Base-by-base conservation (phyloP, 2,888 invertebrate genomes). In the Caprella mutica region DNA sequence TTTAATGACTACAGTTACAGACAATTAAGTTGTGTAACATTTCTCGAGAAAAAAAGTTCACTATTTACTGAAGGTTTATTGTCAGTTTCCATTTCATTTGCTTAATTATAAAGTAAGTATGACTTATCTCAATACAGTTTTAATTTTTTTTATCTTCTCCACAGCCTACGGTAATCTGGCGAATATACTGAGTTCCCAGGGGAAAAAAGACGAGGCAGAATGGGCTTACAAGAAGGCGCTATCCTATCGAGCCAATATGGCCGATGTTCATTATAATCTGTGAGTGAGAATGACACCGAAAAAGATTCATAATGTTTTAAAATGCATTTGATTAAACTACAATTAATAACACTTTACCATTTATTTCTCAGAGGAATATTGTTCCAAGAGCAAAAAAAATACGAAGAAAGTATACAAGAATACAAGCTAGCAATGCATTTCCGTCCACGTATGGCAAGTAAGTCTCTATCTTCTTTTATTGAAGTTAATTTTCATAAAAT, bases 231-330 rank as follows among this genome's bases (percentile, higher is more conserved):
- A 86, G 71, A 84, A 83, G 75, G 96, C 97, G 59, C 81, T 97
- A 66, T 81, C 83, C 69, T 82, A 86, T 78, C 81, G 94, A 72
- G 86, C 88, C 69, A 96, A 94, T 76, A 96, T 96, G 94, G 96
- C 96, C 59, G 97, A 97, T 76, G 94, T 94, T 61, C 94, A 96
- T 78, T 97, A 96, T 75, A 97, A 97, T 77, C 79, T 94, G 93
- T 94, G 77, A 90, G 93, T 89, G 73, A 21, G 12, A 26, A 4
- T n/a, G n/a, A n/a, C n/a, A n/a, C n/a, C n/a, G n/a, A n/a, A n/a
- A n/a, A n/a, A n/a, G n/a, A n/a, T n/a, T n/a, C n/a, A n/a, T n/a
- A n/a, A n/a, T n/a, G n/a, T n/a, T n/a, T n/a, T n/a, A n/a, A n/a
- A n/a, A n/a, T n/a, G n/a, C n/a, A n/a, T n/a, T n/a, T n/a, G n/a